Evolutionary conservation across 2,888 invertebrate genomes (phyloP).

Genomic region (Xanthorhoe designata): DNA sequence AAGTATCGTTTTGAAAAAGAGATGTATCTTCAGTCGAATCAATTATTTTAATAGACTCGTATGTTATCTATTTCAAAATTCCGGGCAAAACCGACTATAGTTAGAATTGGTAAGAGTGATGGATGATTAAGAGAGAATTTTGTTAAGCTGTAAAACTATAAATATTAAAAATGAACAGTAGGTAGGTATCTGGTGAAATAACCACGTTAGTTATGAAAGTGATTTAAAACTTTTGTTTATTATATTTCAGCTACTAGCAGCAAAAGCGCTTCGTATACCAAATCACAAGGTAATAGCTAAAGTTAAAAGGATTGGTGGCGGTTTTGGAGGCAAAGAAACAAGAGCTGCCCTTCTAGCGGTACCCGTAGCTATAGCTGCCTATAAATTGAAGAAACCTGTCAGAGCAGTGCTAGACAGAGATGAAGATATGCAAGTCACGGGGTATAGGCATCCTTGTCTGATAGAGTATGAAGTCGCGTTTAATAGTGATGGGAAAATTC

Average conservation of each 20-base stretch:
- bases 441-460: slow-evolving; percentile 92
- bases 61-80: too few relatives aligned
- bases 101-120: too few relatives aligned
- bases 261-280: slow-evolving; percentile 87
- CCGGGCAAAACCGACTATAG: too few relatives aligned
- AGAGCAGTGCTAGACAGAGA: slow-evolving; percentile 92
- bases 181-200: not conserved
- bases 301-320: slow-evolving; percentile 93
- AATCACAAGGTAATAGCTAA: slow-evolving; percentile 88
- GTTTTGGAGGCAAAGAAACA: slow-evolving; percentile 95
- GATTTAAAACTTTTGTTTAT: not conserved
- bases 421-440: slow-evolving; percentile 93
- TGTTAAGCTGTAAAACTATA: too few relatives aligned
- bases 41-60: too few relatives aligned
- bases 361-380: slow-evolving; percentile 90
- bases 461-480: slow-evolving; percentile 91
- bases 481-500: slow-evolving; percentile 88
- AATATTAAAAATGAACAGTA: too few relatives aligned
- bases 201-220: not conserved
- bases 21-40: not conserved
- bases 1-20: slow-evolving; percentile 48
- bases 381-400: slow-evolving; percentile 89
- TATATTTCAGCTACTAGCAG: slow-evolving; percentile 83
- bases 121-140: too few relatives aligned
- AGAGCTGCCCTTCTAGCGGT: slow-evolving; percentile 86